Conservation (phyloP, 2,113 vertebrate species). For the Zeus faber region DNA sequence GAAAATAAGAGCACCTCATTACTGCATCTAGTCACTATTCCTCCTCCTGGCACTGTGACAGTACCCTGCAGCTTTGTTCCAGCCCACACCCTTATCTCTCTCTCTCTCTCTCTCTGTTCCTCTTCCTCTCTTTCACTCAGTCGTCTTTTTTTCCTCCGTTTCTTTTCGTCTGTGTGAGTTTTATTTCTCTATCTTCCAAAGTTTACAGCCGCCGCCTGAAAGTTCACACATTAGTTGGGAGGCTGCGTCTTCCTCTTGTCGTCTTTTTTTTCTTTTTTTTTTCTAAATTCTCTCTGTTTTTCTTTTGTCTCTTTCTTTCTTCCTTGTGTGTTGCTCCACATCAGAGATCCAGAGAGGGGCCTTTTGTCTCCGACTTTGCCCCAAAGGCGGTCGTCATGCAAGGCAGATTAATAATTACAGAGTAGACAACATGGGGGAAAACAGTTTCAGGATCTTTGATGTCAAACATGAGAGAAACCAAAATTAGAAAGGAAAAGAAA, state of each 20-base stretch:
- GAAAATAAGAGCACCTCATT: slow-evolving; percentile 48
- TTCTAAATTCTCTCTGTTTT: slow-evolving; percentile 25
- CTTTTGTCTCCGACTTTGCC: slow-evolving; percentile 75
- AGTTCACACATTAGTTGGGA: slow-evolving; percentile 62
- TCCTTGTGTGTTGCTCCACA: slow-evolving; percentile 46
- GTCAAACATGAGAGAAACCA: slow-evolving; percentile 77
- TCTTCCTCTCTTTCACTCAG: not conserved
- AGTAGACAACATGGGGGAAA: slow-evolving; percentile 75
- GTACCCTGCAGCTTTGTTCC: slow-evolving; percentile 34
- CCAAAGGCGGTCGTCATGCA: slow-evolving; percentile 69
- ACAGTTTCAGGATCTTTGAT: slow-evolving; percentile 78
- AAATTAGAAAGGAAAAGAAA: slow-evolving; percentile 75
- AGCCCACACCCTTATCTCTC: slow-evolving; percentile 6
- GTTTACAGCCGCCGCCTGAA: slow-evolving; percentile 56
- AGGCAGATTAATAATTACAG: slow-evolving; percentile 82
- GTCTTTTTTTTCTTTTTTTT: slow-evolving; percentile 25
- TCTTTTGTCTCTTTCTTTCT: slow-evolving; percentile 12
- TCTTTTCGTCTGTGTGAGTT: no score
- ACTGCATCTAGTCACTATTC: slow-evolving; percentile 43
- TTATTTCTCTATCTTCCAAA: slow-evolving; percentile 56
- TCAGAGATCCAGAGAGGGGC: slow-evolving; percentile 65
- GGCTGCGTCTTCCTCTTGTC: slow-evolving; percentile 20
- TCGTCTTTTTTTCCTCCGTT: slow-evolving; percentile 26
- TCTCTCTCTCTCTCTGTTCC: slow-evolving; percentile 14
- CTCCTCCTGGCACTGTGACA: slow-evolving; percentile 47